Base-by-base conservation (phyloP, 1,140 invertebrate species). In the Neotoxoptera formosana region DNA sequence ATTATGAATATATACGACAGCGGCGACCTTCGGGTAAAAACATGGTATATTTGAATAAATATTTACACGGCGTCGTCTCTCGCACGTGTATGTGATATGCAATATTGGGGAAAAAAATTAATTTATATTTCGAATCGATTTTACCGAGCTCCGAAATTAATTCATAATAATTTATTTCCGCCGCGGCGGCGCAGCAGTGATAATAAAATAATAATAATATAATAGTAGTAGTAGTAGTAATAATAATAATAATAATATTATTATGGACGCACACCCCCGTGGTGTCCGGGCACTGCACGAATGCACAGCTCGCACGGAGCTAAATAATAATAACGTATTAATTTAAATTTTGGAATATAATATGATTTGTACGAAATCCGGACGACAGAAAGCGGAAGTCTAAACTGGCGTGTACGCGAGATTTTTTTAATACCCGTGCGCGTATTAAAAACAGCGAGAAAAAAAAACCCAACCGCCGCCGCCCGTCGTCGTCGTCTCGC, bases 1-100 rank as follows among this genome's bases (percentile, higher is more conserved):
- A n/a, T n/a, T n/a, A n/a, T 45, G 45, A 6, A 25, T 41, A 25
- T 23, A 34, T 34, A 81, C 30, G 36, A 86, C 36, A 23, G 83
- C 83, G 84, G 83, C 83, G 84, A 86, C 84, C 84, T 86, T 86
- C 84, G 45, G 84, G 23, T 86, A 45, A 86, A 47, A 86, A 47
- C 60, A n/a, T 86, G 45, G 84, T 86, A 86, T 86, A 86, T 86
- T 86, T 86, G 84, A 86, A 86, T 86, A 86, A 86, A 86, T 86
- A 86, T 86, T 86, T 86, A 86, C 84, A 84, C 84, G 84, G 11
- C 45, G 41, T 86, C 45, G 41, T 86, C 84, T 76, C 60, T 76
- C 60, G 60, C 30, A 84, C 36, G 36, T 25, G 84, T 21, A 6
- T 0, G 51, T 20, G 21, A 14, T 48, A 86, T 1, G 36, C 25